These are phyloP conservation scores for Mirounga angustirostris DNA, from an alignment of 2,113 vertebrate species.

Conservation along the genomic window DNA sequence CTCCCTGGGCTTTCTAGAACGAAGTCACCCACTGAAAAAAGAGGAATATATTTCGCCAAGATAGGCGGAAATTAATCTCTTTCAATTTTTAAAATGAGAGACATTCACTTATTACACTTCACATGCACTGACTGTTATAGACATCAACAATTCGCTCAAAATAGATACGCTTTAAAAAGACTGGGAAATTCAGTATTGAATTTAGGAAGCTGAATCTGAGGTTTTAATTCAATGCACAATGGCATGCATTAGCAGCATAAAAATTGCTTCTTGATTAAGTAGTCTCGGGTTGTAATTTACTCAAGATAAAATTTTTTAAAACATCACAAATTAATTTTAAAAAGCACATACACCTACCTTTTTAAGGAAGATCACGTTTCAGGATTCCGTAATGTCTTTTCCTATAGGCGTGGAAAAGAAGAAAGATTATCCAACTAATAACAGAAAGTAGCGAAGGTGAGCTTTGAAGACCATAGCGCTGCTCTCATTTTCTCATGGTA, in stretches of 20 bases:
- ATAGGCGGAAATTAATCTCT: neutral
- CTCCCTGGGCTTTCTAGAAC: constrained; percentile 40
- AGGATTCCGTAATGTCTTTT: constrained; percentile 59
- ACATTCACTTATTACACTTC: neutral
- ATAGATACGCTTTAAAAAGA: neutral
- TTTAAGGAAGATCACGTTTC: constrained; percentile 61
- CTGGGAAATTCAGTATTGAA: constrained; percentile 34
- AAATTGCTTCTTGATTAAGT: constrained; percentile 37
- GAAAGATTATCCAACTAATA: neutral
- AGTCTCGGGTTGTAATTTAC: neutral
- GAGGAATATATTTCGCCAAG: neutral
- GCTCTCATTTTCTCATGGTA: neutral
- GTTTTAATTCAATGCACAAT: constrained; percentile 55
- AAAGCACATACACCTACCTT: constrained; percentile 75
- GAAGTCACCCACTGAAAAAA: neutral
- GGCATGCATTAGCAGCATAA: neutral
- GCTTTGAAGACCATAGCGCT: neutral
- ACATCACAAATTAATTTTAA: constrained; percentile 20
- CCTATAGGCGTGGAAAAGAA: constrained; percentile 3
- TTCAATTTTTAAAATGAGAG: constrained; percentile 10
- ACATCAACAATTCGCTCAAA: constrained; percentile 29
- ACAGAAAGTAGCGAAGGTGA: neutral
- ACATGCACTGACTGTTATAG: neutral
- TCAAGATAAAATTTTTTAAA: neutral
- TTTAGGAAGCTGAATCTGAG: constrained; percentile 50